Conservation (phyloP, 2,113 vertebrate species). For the Megalops atlanticus region DNA sequence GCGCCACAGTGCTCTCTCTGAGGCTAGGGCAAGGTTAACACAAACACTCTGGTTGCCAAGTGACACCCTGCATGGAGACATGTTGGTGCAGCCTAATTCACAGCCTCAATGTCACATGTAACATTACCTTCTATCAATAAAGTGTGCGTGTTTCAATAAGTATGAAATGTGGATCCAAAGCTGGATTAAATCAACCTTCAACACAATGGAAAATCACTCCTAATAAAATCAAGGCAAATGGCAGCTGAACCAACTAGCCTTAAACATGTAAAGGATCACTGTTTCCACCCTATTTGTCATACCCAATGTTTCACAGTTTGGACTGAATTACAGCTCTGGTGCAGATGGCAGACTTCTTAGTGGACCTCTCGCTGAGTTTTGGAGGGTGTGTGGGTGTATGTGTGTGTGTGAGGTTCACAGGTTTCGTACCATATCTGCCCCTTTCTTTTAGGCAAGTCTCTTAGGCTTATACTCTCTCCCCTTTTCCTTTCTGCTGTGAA, state of each 20-base stretch:
- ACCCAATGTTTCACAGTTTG: too few relatives aligned
- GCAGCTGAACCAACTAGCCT: neutral
- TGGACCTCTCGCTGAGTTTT: too few relatives aligned
- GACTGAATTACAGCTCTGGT: too few relatives aligned
- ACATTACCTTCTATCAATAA: neutral
- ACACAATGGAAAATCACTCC: neutral
- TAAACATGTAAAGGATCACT: neutral
- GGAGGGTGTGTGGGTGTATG: too few relatives aligned
- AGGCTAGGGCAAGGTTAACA: neutral
- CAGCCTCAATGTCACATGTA: neutral
- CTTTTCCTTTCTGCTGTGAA: neutral
- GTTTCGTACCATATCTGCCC: too few relatives aligned
- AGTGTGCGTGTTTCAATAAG: constrained; percentile 1
- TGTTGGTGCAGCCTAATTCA: neutral
- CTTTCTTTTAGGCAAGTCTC: too few relatives aligned
- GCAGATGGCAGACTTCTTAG: too few relatives aligned
- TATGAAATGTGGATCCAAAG: neutral
- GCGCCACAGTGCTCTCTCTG: neutral
- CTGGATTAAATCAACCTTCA: neutral
- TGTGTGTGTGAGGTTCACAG: too few relatives aligned
- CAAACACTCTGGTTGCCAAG: neutral
- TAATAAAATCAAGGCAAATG: neutral
- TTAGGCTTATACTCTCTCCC: neutral
- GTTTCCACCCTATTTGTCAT: too few relatives aligned
- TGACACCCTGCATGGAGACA: neutral